Percentiles rank a stretch among this genome's conserved stretches.
Evolutionary conservation across 1,140 invertebrate genomes (phyloP).

Genomic region (Zophobas morio): DNA sequence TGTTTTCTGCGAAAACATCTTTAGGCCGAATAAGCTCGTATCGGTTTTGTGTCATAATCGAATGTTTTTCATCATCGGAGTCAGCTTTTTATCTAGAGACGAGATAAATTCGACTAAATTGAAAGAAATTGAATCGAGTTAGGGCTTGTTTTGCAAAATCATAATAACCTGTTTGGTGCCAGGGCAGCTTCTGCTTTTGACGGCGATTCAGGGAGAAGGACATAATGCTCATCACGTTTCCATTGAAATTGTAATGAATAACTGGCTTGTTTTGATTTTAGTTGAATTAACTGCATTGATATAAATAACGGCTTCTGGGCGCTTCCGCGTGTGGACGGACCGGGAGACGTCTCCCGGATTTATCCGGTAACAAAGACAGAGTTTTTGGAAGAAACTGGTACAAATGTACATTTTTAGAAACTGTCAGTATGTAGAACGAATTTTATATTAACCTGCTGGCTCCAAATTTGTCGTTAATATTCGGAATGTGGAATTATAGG

Average conservation of each 20-base stretch:
- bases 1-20: constrained; percentile 12
- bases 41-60: constrained; percentile 32
- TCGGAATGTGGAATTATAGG: no score
- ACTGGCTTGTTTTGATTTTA: constrained; percentile 23
- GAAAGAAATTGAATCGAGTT: constrained; percentile 12
- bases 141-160: constrained; percentile 28
- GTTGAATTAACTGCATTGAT: constrained; percentile 40
- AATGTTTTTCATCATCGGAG: constrained; percentile 26
- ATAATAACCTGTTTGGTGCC: neutral
- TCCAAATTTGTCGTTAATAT: no score
- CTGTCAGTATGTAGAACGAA: no score
- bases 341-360: no score
- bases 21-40: constrained; percentile 26
- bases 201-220: neutral
- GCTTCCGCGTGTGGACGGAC: constrained; percentile 1
- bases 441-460: no score
- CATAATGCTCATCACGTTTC: constrained; percentile 27
- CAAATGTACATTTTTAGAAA: neutral
- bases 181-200: neutral
- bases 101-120: constrained; percentile 3
- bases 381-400: neutral
- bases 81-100: constrained; percentile 22
- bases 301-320: constrained; percentile 31
- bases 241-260: constrained; percentile 19
- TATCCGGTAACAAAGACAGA: no score